These are phyloP conservation scores for Brassicogethes aeneus DNA, from an alignment of 2,888 invertebrate species.

Conservation along the genomic window DNA sequence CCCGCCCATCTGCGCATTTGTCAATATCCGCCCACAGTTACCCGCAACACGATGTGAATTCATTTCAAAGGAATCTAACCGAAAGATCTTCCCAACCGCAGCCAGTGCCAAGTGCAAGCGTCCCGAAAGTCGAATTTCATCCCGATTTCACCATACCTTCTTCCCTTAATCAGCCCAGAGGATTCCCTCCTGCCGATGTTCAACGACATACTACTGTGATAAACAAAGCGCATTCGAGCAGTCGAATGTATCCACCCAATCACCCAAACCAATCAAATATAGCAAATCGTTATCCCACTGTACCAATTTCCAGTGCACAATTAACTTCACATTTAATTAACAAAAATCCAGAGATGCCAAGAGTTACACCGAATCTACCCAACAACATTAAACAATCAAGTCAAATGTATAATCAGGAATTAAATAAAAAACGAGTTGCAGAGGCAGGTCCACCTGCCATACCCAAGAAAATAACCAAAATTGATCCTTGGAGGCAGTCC, in stretches of 20 bases:
- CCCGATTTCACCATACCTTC: slow-evolving; percentile 60
- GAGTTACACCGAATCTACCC: slow-evolving; percentile 4
- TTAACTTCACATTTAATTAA: slow-evolving; percentile 8
- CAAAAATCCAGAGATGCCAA: slow-evolving; percentile 13
- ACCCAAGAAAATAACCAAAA: slow-evolving; percentile 43
- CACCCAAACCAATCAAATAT: slow-evolving; percentile 7
- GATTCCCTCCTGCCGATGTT: slow-evolving; percentile 6
- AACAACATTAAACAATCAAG: neutral
- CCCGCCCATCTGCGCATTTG: slow-evolving; percentile 28
- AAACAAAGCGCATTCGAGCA: slow-evolving; percentile 15
- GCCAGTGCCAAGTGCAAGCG: slow-evolving; percentile 37
- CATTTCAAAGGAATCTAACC: slow-evolving; percentile 27
- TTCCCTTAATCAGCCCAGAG: slow-evolving; percentile 16
- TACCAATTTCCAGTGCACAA: slow-evolving; percentile 20
- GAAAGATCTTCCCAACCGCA: slow-evolving; percentile 25
- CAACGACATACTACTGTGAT: slow-evolving; percentile 9
- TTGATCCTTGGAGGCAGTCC: slow-evolving; percentile 45
- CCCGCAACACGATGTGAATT: slow-evolving; percentile 28
- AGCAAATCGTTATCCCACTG: slow-evolving; percentile 18
- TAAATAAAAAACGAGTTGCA: slow-evolving; percentile 34
- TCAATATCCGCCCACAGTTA: slow-evolving; percentile 30
- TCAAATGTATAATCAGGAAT: slow-evolving; percentile 12
- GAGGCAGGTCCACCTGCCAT: slow-evolving; percentile 30
- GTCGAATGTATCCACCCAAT: slow-evolving; percentile 12
- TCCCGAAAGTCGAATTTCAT: slow-evolving; percentile 71